Evolutionary conservation across 2,797 vertebrate species (phyloP).

Genomic region (Halcyon badia): DNA sequence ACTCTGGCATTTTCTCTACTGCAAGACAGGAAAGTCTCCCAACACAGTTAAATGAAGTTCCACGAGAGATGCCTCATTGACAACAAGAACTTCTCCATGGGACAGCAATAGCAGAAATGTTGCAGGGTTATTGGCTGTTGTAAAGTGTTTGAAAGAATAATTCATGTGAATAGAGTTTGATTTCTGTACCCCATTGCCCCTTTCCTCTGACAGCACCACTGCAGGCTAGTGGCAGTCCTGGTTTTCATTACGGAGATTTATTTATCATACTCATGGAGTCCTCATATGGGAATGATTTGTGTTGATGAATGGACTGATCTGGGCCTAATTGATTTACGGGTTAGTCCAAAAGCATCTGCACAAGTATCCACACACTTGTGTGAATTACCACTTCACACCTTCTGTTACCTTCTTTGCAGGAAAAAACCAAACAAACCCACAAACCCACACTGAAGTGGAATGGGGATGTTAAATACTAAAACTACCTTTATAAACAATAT

Average conservation of each 20-base stretch:
- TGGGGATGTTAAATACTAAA: neutral
- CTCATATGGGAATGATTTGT: constrained; percentile 37
- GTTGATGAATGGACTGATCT: constrained; percentile 7
- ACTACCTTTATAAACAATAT: neutral
- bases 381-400: neutral
- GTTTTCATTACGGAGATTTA: constrained; percentile 31
- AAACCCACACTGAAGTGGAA: neutral
- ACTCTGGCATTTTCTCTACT: neutral
- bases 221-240: neutral
- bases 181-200: neutral
- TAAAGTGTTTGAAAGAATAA: neutral
- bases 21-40: neutral
- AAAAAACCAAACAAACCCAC: too few species aligned
- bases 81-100: neutral
- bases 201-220: neutral
- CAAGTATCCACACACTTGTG: neutral
- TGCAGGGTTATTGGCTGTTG: neutral
- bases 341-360: neutral
- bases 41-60: neutral
- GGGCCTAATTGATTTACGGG: neutral
- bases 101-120: neutral
- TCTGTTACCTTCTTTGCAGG: neutral
- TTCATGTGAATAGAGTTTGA: neutral
- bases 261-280: neutral
- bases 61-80: neutral